Conservation (phyloP, 2,797 vertebrate species). For the Momotus momota region DNA sequence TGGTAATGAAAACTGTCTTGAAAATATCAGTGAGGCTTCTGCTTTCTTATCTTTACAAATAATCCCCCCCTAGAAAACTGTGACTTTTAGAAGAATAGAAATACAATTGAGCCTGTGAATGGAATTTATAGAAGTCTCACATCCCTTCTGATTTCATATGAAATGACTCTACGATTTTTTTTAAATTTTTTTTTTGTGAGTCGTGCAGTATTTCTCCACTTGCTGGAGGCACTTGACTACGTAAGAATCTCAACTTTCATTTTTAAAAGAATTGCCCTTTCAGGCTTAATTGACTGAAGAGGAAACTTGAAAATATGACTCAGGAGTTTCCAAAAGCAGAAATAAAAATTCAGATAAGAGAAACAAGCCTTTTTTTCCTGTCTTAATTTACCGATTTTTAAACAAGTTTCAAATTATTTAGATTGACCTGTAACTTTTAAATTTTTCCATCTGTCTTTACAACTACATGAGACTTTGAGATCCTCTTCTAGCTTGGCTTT, state of each 20-base stretch:
- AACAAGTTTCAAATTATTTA: background rate
- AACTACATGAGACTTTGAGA: rapidly evolving
- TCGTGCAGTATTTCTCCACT: background rate
- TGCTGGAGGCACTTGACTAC: background rate
- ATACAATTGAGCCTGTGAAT: background rate
- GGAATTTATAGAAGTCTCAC: background rate
- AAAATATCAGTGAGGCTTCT: background rate
- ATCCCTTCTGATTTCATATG: background rate
- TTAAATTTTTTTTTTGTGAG: background rate
- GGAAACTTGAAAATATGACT: background rate
- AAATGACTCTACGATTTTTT: background rate
- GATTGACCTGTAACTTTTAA: background rate
- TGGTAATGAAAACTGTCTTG: background rate
- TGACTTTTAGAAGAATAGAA: background rate
- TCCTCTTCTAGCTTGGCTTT: background rate
- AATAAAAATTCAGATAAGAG: background rate
- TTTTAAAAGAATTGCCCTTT: constrained; percentile 6
- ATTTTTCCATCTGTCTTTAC: background rate
- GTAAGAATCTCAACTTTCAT: background rate
- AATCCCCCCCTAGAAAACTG: background rate
- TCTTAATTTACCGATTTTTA: background rate
- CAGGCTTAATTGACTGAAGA: background rate
- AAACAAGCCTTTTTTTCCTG: background rate
- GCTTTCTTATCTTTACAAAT: background rate
- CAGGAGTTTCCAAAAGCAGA: background rate